Evolutionary conservation across 2,113 vertebrate genomes (phyloP).

Genomic region (Mastomys natalensis): DNA sequence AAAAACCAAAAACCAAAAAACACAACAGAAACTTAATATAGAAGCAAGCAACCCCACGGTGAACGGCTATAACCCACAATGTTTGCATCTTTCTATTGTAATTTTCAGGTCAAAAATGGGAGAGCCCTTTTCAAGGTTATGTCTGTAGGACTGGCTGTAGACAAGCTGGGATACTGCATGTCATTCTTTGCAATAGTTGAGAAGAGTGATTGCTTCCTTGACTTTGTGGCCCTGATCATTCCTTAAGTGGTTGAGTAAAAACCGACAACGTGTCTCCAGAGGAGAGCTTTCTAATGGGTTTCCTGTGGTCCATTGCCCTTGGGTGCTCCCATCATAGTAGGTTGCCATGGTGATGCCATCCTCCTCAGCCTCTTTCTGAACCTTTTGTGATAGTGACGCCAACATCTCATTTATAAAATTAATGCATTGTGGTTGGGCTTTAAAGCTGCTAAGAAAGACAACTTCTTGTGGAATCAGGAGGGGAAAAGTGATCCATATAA

Average conservation of each 20-base stretch:
- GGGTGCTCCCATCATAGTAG: slow-evolving; percentile 38
- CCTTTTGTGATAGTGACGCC: slow-evolving; percentile 50
- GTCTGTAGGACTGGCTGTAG: slow-evolving; percentile 36
- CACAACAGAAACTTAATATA: not conserved
- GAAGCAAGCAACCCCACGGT: slow-evolving; percentile 26
- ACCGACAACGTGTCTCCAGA: slow-evolving; percentile 56
- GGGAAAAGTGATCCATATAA: slow-evolving; percentile 34
- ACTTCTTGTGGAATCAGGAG: slow-evolving; percentile 33
- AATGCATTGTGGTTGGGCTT: slow-evolving; percentile 26
- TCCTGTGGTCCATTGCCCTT: slow-evolving; percentile 60
- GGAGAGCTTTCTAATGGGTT: slow-evolving; percentile 75
- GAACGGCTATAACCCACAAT: not conserved
- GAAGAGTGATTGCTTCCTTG: slow-evolving; percentile 78
- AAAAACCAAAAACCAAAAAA: not conserved
- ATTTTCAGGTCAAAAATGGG: slow-evolving; percentile 64
- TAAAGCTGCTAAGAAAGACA: slow-evolving; percentile 57
- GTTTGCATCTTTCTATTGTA: slow-evolving; percentile 54
- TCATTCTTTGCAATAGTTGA: slow-evolving; percentile 47
- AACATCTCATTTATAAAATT: slow-evolving; percentile 73
- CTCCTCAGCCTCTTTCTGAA: slow-evolving; percentile 37
- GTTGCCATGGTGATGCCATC: slow-evolving; percentile 52
- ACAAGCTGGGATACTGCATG: slow-evolving; percentile 60
- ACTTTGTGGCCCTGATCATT: slow-evolving; percentile 61
- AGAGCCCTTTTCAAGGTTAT: slow-evolving; percentile 59
- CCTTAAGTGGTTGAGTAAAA: slow-evolving; percentile 78